Evolutionary conservation across 2,797 vertebrate species (phyloP).

Genomic region (Phoxinus dragarum): DNA sequence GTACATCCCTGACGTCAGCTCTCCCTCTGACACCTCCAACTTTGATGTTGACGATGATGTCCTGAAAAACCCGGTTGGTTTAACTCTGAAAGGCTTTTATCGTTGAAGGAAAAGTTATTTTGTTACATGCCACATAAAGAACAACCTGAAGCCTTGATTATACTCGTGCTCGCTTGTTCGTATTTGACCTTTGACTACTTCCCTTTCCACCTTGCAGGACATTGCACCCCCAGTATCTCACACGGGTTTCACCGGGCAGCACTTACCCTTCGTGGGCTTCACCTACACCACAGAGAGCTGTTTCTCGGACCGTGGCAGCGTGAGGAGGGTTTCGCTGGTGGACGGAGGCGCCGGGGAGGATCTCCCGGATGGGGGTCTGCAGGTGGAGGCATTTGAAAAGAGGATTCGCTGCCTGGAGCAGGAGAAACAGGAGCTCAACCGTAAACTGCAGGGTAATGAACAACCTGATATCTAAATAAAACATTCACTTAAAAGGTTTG

Average conservation of each 20-base stretch:
- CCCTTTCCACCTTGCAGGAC: conserved; percentile 78
- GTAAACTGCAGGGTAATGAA: conserved; percentile 88
- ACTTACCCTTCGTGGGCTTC: conserved; percentile 95
- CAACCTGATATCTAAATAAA: neutral
- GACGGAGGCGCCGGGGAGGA: conserved; percentile 74
- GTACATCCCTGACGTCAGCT: conserved; percentile 96
- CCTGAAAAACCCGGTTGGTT: conserved; percentile 90
- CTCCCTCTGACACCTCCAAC: conserved; percentile 97
- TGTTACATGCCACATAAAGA: neutral
- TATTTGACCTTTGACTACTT: neutral
- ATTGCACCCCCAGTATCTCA: conserved; percentile 88
- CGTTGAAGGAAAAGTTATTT: neutral
- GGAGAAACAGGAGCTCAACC: conserved; percentile 92
- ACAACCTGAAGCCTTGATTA: neutral
- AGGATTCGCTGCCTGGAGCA: conserved; percentile 90
- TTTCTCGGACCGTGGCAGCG: conserved; percentile 71
- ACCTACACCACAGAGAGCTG: conserved; percentile 95
- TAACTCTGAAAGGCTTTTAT: neutral
- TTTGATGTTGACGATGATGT: conserved; percentile 96
- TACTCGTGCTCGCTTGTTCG: neutral
- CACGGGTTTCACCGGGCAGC: conserved; percentile 92
- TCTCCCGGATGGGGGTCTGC: conserved; percentile 79
- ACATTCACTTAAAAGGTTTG: neutral
- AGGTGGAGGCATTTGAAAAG: conserved; percentile 89
- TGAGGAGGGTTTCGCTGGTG: conserved; percentile 55